A percentile compares a stretch with the other conserved stretches of the same genome.
Evolutionary conservation across 2,797 vertebrate species (phyloP).

Genomic region (Pygocentrus nattereri): DNA sequence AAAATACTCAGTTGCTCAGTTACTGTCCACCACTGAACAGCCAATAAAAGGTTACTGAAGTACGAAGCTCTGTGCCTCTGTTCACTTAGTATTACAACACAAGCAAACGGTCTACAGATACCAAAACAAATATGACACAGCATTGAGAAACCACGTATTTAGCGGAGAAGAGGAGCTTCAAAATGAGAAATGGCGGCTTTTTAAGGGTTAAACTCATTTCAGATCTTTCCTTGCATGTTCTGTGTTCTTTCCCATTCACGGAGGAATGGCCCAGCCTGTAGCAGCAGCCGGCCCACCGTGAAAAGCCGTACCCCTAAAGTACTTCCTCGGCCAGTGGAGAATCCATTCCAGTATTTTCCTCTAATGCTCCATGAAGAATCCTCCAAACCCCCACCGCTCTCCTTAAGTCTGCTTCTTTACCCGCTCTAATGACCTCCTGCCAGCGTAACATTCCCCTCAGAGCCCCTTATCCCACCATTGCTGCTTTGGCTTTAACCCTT

Average conservation of each 20-base stretch:
- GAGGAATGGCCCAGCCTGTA: neutral
- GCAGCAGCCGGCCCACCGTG: neutral
- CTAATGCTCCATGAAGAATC: constrained; percentile 52
- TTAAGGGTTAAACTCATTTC: neutral
- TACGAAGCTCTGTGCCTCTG: no score
- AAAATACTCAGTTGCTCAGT: no score
- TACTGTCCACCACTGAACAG: no score
- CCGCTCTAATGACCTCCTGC: constrained; percentile 45
- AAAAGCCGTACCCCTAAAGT: neutral
- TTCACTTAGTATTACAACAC: no score
- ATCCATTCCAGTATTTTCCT: constrained; percentile 36
- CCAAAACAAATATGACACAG: no score
- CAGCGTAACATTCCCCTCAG: constrained; percentile 38
- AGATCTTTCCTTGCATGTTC: neutral
- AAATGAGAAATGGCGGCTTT: neutral
- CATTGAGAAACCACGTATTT: no score
- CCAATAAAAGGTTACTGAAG: no score
- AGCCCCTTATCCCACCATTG: neutral
- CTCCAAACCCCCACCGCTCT: constrained; percentile 23
- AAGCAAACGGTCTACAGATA: no score
- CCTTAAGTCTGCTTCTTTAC: constrained; percentile 25
- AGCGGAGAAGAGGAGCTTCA: neutral
- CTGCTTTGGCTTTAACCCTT: neutral
- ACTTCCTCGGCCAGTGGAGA: constrained; percentile 1
- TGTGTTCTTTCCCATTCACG: neutral